phyloP scores from a whole-genome alignment of 2,797 vertebrate genomes.

The Megalops cyprinoides region DNA sequence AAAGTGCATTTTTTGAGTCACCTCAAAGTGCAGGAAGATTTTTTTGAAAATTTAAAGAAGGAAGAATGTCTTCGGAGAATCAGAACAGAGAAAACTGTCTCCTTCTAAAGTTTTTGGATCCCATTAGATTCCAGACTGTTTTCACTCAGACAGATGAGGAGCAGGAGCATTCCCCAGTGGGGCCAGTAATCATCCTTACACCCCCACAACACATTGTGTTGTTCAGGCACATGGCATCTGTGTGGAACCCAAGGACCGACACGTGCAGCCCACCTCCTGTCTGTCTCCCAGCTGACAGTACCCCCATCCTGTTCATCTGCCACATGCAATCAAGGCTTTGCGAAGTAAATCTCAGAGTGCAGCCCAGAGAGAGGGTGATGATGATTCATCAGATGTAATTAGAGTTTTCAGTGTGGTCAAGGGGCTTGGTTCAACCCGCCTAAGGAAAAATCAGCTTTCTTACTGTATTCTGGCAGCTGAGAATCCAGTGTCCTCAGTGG shows the following conservation, averaged over 20 bases:
- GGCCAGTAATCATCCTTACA: slow-evolving; percentile 53
- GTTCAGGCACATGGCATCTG: slow-evolving; percentile 54
- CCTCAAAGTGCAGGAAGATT: slow-evolving; percentile 60
- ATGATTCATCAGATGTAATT: slow-evolving; percentile 56
- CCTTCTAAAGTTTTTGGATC: slow-evolving; percentile 54
- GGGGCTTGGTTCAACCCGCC: not conserved
- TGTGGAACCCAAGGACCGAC: slow-evolving; percentile 46
- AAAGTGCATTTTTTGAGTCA: slow-evolving; percentile 50
- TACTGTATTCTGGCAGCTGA: not conserved
- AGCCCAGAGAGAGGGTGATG: slow-evolving; percentile 53
- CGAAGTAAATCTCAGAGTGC: slow-evolving; percentile 44
- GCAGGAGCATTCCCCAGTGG: slow-evolving; percentile 57
- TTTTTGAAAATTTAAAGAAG: slow-evolving; percentile 53
- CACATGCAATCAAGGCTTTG: slow-evolving; percentile 60
- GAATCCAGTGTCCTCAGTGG: not conserved
- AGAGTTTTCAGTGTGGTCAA: slow-evolving; percentile 40
- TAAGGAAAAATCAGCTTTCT: not conserved
- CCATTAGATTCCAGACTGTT: slow-evolving; percentile 52
- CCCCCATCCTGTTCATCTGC: slow-evolving; percentile 57
- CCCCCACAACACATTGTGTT: slow-evolving; percentile 32
- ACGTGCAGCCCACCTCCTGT: slow-evolving; percentile 42
- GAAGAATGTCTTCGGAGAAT: slow-evolving; percentile 52
- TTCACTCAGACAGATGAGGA: slow-evolving; percentile 55
- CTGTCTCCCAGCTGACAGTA: slow-evolving; percentile 46
- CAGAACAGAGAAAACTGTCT: slow-evolving; percentile 39